Evolutionary conservation across 1,140 invertebrate genomes (phyloP).

Genomic region (Panagrolaimus sp.): DNA sequence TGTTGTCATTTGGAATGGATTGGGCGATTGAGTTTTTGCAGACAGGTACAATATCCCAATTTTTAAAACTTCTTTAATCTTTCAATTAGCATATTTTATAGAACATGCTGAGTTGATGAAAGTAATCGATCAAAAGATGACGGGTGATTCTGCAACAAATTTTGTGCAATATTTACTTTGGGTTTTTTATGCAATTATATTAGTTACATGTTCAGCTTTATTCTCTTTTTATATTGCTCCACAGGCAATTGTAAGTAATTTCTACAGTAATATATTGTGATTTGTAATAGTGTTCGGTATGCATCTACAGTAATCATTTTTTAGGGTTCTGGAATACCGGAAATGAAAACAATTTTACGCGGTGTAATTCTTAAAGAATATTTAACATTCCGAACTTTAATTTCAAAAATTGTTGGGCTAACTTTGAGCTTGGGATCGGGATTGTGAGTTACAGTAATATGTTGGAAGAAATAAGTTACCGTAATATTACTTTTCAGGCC

Average conservation of each 20-base stretch:
- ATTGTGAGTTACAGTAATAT: constrained; percentile 74
- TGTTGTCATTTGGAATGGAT: constrained; percentile 91
- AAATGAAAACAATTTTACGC: constrained; percentile 96
- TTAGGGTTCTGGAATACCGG: constrained; percentile 80
- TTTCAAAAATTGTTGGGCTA: constrained; percentile 89
- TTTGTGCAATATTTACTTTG: constrained; percentile 60
- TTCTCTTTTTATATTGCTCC: constrained; percentile 63
- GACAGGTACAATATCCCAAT: constrained; percentile 45
- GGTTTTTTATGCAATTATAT: constrained; percentile 61
- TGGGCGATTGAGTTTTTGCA: constrained; percentile 75
- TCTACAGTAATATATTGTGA: too few relatives aligned
- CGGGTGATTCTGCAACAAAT: constrained; percentile 11
- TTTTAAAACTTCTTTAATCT: background rate
- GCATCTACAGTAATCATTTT: too few relatives aligned
- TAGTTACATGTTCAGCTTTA: constrained; percentile 62
- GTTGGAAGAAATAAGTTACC: background rate
- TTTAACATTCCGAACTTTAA: constrained; percentile 83
- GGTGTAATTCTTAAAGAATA: constrained; percentile 96
- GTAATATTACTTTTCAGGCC: constrained; percentile 63
- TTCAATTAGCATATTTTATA: background rate
- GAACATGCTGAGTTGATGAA: constrained; percentile 4
- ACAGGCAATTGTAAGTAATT: constrained; percentile 61
- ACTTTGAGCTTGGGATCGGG: constrained; percentile 90
- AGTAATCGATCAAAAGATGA: background rate
- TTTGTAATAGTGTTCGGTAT: too few relatives aligned